Percentiles rank a stretch among this genome's conserved stretches.
Conservation (phyloP, 2,113 vertebrate genomes). For the Petroica traversi region DNA sequence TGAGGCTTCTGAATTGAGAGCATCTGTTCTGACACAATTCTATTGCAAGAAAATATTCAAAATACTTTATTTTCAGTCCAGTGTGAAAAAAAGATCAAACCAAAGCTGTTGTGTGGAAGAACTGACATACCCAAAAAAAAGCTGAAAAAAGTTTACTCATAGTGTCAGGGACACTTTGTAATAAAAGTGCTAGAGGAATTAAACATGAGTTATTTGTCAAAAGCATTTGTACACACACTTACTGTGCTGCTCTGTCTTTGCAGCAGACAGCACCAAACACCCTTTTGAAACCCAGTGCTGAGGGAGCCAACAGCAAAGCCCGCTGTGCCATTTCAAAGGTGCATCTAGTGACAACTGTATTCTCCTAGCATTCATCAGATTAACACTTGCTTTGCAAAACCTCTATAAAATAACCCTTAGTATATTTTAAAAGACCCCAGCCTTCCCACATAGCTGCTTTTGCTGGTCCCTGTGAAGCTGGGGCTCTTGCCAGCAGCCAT, state of each 20-base stretch:
- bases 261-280: background rate
- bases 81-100: background rate
- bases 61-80: constrained; percentile 27
- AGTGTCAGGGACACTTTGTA: background rate
- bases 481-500: background rate
- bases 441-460: background rate
- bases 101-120: constrained; percentile 6
- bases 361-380: background rate
- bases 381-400: background rate
- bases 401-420: background rate
- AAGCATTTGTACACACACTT: background rate
- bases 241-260: background rate
- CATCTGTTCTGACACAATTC: constrained; percentile 9
- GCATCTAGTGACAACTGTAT: background rate
- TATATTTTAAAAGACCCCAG: background rate
- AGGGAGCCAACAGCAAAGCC: background rate
- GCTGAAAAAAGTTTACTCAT: background rate
- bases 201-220: background rate
- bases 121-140: background rate
- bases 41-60: background rate
- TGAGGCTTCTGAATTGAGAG: background rate
- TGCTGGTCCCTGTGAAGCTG: background rate
- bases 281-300: background rate
- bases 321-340: background rate
- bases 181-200: background rate